These are phyloP conservation scores for Acheta domesticus DNA, from an alignment of 2,888 invertebrate genomes.

Conservation along the genomic window DNA sequence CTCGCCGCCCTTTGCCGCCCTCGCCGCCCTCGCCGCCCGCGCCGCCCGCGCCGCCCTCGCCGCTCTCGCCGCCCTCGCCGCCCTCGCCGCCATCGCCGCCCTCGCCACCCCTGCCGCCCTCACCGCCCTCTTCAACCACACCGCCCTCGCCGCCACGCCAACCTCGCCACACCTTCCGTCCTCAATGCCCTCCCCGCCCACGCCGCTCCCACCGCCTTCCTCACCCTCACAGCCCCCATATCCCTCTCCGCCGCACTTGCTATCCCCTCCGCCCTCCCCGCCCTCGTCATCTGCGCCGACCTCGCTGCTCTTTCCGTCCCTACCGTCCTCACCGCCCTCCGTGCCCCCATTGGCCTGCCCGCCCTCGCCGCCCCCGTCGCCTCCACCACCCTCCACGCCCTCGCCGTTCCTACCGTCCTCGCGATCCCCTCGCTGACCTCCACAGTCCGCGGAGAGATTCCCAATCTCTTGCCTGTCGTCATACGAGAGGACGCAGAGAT, in stretches of 20 bases:
- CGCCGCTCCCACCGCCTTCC: neutral
- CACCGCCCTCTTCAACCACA: neutral
- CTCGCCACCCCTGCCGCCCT: neutral
- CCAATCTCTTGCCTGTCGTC: neutral
- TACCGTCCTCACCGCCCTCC: too few relatives aligned
- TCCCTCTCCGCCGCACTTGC: rapidly evolving
- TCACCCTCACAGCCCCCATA: neutral
- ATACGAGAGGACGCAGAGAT: too few relatives aligned
- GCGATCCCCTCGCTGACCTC: neutral
- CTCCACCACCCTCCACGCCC: neutral
- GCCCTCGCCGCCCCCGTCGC: neutral
- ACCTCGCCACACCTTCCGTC: too few relatives aligned
- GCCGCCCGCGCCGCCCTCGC: neutral
- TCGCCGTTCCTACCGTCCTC: neutral
- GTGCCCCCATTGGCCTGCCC: neutral
- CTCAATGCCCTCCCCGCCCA: neutral
- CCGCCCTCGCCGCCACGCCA: neutral
- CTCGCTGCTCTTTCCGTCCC: neutral
- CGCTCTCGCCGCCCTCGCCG: neutral
- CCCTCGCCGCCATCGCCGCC: neutral
- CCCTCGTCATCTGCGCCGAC: neutral
- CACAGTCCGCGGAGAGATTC: neutral
- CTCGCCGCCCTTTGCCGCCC: neutral
- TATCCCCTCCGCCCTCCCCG: neutral
- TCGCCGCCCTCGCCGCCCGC: neutral